Evolutionary conservation across 2,888 invertebrate species (phyloP).

Genomic region (Oxycera nigricornis): DNA sequence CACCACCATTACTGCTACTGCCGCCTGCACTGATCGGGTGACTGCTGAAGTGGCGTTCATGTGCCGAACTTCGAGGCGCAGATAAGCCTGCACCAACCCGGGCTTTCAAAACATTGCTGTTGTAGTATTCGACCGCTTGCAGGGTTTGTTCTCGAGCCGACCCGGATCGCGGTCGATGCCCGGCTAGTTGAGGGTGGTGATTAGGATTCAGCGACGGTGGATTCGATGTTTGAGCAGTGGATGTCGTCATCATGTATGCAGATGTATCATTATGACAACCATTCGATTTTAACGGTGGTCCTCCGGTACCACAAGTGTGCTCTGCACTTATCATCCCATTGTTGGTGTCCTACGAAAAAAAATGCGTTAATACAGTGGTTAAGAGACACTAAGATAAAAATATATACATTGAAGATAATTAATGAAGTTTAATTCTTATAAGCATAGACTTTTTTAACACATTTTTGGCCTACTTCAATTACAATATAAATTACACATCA

Average conservation of each 20-base stretch:
- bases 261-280: background rate
- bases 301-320: constrained; percentile 45
- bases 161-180: constrained; percentile 45
- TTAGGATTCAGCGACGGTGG: constrained; percentile 23
- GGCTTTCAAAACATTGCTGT: constrained; percentile 64
- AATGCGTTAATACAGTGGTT: background rate
- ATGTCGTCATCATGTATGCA: constrained; percentile 31
- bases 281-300: constrained; percentile 38
- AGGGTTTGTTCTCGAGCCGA: constrained; percentile 61
- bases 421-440: too few relatives aligned
- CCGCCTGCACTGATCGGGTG: constrained; percentile 32
- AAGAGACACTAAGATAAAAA: too few relatives aligned
- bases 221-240: constrained; percentile 29
- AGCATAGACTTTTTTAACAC: too few relatives aligned
- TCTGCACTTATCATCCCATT: constrained; percentile 50
- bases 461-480: too few relatives aligned
- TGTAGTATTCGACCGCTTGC: constrained; percentile 66
- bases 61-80: constrained; percentile 52
- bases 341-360: constrained; percentile 42
- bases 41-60: constrained; percentile 48
- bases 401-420: too few relatives aligned
- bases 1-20: background rate
- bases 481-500: too few relatives aligned
- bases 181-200: constrained; percentile 10
- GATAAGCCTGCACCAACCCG: constrained; percentile 63